Percentiles rank a stretch among this genome's conserved stretches.
Conservation (phyloP, 2,888 invertebrate species). For the Himalopsyche tibetana region DNA sequence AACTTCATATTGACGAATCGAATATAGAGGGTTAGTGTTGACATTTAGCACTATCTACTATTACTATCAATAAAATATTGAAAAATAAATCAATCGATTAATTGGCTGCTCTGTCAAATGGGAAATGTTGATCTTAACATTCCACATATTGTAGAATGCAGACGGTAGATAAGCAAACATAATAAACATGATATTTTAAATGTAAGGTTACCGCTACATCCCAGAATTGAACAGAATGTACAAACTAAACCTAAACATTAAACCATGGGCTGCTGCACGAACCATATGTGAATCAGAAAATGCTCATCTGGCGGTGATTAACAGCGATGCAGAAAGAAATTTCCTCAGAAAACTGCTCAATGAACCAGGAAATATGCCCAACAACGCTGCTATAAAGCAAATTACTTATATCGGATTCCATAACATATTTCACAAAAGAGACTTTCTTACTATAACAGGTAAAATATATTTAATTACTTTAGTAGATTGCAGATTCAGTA, state of each 20-base stretch:
- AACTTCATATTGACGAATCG: no score
- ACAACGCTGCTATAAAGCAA: background rate
- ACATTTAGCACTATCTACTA: no score
- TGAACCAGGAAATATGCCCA: conserved; percentile 14
- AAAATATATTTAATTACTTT: background rate
- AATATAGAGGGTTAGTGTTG: no score
- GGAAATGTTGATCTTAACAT: no score
- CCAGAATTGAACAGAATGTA: conserved; percentile 68
- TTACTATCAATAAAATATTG: no score
- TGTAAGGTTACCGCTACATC: background rate
- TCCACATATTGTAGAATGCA: no score
- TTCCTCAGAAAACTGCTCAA: conserved; percentile 68
- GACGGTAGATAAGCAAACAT: no score
- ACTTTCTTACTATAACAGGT: background rate
- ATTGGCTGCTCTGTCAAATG: no score
- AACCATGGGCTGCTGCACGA: conserved; percentile 71
- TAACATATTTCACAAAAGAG: conserved; percentile 34
- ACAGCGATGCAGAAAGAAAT: conserved; percentile 69
- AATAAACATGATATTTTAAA: no score
- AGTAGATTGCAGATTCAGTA: no score
- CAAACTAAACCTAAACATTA: conserved; percentile 70
- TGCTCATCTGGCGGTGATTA: conserved; percentile 70
- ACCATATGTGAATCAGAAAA: conserved; percentile 70
- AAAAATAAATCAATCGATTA: no score
- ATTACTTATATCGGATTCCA: conserved; percentile 53